Conservation (phyloP, 1,140 invertebrate species). For the Atta colombica region DNA sequence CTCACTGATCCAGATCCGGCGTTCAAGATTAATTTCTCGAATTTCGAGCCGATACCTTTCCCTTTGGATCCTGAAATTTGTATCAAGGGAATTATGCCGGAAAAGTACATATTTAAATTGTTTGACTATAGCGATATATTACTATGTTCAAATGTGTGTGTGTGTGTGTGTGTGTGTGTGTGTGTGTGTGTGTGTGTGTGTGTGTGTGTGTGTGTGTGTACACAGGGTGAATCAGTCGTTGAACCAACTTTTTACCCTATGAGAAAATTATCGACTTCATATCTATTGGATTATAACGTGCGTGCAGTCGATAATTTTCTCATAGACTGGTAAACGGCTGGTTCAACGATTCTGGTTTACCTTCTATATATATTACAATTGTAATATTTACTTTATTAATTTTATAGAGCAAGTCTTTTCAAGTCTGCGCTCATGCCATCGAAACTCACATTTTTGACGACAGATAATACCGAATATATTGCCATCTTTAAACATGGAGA, state of each 20-base stretch:
- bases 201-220: too few relatives aligned
- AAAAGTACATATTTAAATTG: slow-evolving; percentile 87
- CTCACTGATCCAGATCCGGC: slow-evolving; percentile 92
- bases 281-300: too few relatives aligned
- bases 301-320: too few relatives aligned
- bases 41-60: slow-evolving; percentile 97
- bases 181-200: too few relatives aligned
- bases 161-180: too few relatives aligned
- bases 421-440: slow-evolving; percentile 99
- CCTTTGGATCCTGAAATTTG: slow-evolving; percentile 97
- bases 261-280: too few relatives aligned
- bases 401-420: slow-evolving; percentile 93
- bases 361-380: neutral
- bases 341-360: too few relatives aligned
- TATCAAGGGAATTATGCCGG: slow-evolving; percentile 96
- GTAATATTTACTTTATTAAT: slow-evolving; percentile 48
- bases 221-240: too few relatives aligned
- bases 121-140: neutral
- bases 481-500: slow-evolving; percentile 99
- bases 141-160: slow-evolving; percentile 6
- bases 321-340: too few relatives aligned
- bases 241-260: too few relatives aligned
- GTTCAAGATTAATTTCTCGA: slow-evolving; percentile 95
- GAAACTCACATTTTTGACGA: slow-evolving; percentile 96
- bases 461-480: slow-evolving; percentile 94